Percentiles rank a stretch among this genome's conserved stretches.
These are phyloP conservation scores for Epinotia brunnichana DNA, from an alignment of 2,888 invertebrate genomes.

Conservation along the genomic window DNA sequence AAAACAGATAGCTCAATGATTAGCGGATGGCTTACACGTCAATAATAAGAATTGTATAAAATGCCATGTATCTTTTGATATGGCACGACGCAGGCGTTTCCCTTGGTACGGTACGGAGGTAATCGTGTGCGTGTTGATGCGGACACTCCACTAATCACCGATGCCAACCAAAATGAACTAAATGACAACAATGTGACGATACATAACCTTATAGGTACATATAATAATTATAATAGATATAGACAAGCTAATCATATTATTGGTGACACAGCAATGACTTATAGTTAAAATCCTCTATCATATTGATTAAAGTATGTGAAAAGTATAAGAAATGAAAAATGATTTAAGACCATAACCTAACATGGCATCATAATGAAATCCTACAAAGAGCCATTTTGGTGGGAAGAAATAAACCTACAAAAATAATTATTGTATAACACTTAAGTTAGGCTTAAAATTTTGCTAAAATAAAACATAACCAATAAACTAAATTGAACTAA, in stretches of 20 bases:
- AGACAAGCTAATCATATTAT: conserved; percentile 80
- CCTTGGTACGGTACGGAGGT: conserved; percentile 49
- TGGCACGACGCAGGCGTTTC: conserved; percentile 65
- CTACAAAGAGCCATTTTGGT: conserved; percentile 77
- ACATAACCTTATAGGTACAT: conserved; percentile 60
- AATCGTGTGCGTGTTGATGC: conserved; percentile 12
- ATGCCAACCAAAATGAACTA: conserved; percentile 54
- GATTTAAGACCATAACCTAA: conserved; percentile 70
- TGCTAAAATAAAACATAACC: conserved; percentile 84
- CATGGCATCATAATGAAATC: conserved; percentile 68
- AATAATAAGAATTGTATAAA: conserved; percentile 44
- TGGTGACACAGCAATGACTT: conserved; percentile 83
- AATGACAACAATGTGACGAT: conserved; percentile 58
- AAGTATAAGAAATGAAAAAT: conserved; percentile 65
- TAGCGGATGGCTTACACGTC: conserved; percentile 57
- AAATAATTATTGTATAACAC: conserved; percentile 79
- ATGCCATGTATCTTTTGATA: conserved; percentile 62
- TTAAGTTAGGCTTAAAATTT: conserved; percentile 83
- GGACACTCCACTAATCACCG: conserved; percentile 67
- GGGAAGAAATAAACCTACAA: conserved; percentile 80
- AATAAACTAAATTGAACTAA: conserved; percentile 85
- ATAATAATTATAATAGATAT: conserved; percentile 65
- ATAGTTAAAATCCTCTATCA: conserved; percentile 73
- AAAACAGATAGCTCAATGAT: conserved; percentile 65
- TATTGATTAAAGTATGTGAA: conserved; percentile 66